Base-by-base conservation (phyloP, 2,797 vertebrate genomes). In the Halcyon chelicuti region DNA sequence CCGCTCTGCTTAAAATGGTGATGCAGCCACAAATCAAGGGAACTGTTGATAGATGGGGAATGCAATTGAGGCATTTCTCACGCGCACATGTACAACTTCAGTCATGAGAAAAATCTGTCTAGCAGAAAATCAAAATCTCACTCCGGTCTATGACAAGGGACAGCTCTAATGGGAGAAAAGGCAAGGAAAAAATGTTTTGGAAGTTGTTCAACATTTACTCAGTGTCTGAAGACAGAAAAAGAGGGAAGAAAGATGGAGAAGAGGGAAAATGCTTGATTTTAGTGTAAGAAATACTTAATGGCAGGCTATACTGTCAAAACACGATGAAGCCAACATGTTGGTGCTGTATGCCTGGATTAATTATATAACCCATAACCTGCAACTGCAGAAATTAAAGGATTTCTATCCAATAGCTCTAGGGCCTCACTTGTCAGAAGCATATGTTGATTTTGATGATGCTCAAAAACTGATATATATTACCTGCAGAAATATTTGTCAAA, bases 21-120 rank as follows among this genome's bases (percentile, higher is more conserved):
- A 70, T 1, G 10, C 42, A 91, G 66, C 31, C 52, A 91, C 93
- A 92, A 91, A 95, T 92, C 72, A 94, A 73, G 46, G 25, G 46
- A 94, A 70, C 65, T 88, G 86, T 28, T 96, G 94, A 97, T 76
- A 94, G 78, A 92, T 49, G 51, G 20, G 67, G 83, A 97, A 96
- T 90, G 78, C 46, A 94, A 49, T 12, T 78, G 58, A 91, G 49
- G 25, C 62, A 74, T 89, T 95, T 94, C 86, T 93, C 74, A 87
- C 2, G 5, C 3, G 1, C 21, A 62, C 18, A 73, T 60, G 37
- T 72, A 90, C 44, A 73, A 28, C 86, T 55, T 83, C 49, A 96
- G 70, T 51, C 76, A 79, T 87, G 94, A 96, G 85, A 95, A 97
- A 96, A 93, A 87, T 61, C 21, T 88, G 39, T 49, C 51, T 88